Conservation (phyloP, 2,797 vertebrate species). For the Scarus forsteni region DNA sequence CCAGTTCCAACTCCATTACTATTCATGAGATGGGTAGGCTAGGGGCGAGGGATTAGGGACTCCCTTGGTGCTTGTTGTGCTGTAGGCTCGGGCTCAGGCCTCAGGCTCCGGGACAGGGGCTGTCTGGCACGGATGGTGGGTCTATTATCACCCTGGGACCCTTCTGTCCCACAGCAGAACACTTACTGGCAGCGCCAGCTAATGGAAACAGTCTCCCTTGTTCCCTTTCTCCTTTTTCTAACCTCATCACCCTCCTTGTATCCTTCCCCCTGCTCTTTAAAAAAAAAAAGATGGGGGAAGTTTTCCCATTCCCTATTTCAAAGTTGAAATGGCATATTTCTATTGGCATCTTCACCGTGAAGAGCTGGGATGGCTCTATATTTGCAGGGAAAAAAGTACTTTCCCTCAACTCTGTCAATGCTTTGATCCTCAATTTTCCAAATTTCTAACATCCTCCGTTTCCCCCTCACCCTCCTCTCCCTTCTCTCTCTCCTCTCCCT, state of each 20-base stretch:
- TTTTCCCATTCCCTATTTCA: constrained; percentile 66
- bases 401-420: constrained; percentile 68
- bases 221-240: constrained; percentile 73
- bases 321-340: constrained; percentile 71
- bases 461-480: constrained; percentile 3
- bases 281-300: constrained; percentile 55
- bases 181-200: constrained; percentile 74
- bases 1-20: constrained; percentile 84
- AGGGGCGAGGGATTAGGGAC: constrained; percentile 84
- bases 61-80: constrained; percentile 87
- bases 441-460: constrained; percentile 69
- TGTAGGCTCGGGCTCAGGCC: constrained; percentile 80
- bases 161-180: constrained; percentile 79
- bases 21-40: constrained; percentile 87
- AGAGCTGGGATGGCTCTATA: constrained; percentile 64
- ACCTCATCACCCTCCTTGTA: constrained; percentile 66
- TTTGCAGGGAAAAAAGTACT: constrained; percentile 65
- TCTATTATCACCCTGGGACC: constrained; percentile 83
- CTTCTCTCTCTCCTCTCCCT: too few species aligned
- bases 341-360: constrained; percentile 62
- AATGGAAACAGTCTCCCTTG: constrained; percentile 78
- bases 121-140: constrained; percentile 80
- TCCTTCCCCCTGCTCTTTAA: constrained; percentile 52
- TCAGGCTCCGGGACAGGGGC: constrained; percentile 73
- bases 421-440: constrained; percentile 75